phyloP scores from a whole-genome alignment of 2,113 vertebrate genomes.

The Cinclus mexicanus region DNA sequence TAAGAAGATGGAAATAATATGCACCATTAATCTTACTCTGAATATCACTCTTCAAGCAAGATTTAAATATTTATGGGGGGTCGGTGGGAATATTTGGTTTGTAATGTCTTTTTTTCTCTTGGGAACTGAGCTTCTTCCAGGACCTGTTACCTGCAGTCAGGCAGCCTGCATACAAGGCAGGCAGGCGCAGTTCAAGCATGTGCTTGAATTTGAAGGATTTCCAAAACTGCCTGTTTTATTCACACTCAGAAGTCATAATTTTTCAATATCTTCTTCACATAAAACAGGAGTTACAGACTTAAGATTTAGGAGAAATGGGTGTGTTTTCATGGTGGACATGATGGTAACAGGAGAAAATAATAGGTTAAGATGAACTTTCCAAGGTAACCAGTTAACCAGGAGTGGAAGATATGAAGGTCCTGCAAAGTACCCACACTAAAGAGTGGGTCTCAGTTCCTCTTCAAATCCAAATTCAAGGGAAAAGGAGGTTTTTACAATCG shows the following conservation, averaged over 20 bases:
- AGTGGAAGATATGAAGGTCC: background rate
- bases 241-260: background rate
- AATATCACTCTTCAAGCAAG: conserved; percentile 15
- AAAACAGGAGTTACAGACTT: background rate
- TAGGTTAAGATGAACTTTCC: rapidly evolving
- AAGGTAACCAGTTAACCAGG: background rate
- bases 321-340: background rate
- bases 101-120: background rate
- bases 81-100: conserved; percentile 2
- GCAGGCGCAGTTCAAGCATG: background rate
- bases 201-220: background rate
- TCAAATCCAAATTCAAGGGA: background rate
- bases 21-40: background rate
- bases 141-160: background rate
- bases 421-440: background rate
- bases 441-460: rapidly evolving
- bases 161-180: background rate
- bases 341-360: background rate
- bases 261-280: background rate
- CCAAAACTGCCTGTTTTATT: background rate
- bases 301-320: background rate
- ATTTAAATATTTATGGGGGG: conserved; percentile 31
- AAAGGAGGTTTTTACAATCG: background rate
- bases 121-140: background rate
- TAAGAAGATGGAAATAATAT: background rate